phyloP scores from a whole-genome alignment of 2,888 invertebrate genomes.

The Bellardia bayeri region DNA sequence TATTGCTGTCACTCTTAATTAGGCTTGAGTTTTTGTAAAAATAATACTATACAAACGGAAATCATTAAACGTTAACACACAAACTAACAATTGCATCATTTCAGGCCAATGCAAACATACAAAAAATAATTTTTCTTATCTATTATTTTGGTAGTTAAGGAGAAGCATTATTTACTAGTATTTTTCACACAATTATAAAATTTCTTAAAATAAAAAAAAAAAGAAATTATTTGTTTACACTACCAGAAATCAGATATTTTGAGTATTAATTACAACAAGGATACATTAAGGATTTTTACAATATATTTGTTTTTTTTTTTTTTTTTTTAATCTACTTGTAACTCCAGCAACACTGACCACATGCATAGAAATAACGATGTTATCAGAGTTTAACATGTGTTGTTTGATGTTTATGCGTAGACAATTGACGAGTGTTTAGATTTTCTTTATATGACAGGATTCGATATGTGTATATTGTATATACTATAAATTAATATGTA shows the following conservation, averaged over 20 bases:
- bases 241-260: constrained; percentile 55
- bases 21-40: constrained; percentile 30
- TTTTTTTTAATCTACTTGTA: constrained; percentile 31
- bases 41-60: constrained; percentile 56
- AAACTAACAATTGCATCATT: constrained; percentile 16
- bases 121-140: constrained; percentile 54
- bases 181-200: constrained; percentile 63
- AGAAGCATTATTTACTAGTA: constrained; percentile 51
- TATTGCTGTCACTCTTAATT: constrained; percentile 49
- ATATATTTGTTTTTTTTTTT: constrained; percentile 31
- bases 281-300: constrained; percentile 40
- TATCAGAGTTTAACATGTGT: constrained; percentile 42
- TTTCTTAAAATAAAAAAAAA: constrained; percentile 27
- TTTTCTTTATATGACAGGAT: constrained; percentile 29
- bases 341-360: constrained; percentile 51
- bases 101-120: neutral
- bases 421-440: constrained; percentile 37
- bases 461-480: neutral
- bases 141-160: constrained; percentile 41
- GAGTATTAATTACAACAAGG: constrained; percentile 25
- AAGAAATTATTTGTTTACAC: constrained; percentile 35
- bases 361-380: constrained; percentile 29
- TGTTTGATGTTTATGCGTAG: constrained; percentile 36
- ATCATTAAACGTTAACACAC: constrained; percentile 48
- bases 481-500: no score